phyloP scores from a whole-genome alignment of 2,113 vertebrate species.

The Phylloscopus whistleri region DNA sequence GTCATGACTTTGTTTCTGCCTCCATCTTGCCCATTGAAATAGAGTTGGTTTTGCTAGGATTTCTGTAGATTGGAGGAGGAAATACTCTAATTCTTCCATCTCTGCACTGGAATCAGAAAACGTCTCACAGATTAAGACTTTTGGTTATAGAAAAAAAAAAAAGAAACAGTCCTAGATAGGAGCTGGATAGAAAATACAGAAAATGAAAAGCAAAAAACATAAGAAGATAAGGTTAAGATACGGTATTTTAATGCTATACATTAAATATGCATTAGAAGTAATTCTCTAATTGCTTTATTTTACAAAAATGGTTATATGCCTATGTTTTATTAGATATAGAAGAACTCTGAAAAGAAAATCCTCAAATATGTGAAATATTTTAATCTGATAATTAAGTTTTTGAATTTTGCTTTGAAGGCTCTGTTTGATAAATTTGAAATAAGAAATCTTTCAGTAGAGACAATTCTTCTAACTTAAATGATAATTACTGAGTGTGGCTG shows the following conservation, averaged over 20 bases:
- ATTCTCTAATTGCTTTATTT: not conserved
- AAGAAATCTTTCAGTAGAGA: constrained; percentile 40
- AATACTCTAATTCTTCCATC: not conserved
- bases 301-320: not conserved
- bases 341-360: not conserved
- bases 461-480: constrained; percentile 7
- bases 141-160: not conserved
- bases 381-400: constrained; percentile 57
- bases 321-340: not conserved
- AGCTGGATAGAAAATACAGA: not conserved
- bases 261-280: not conserved
- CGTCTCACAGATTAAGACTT: not conserved
- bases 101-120: not conserved
- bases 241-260: not conserved
- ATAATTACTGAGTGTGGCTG: constrained; percentile 43
- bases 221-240: not conserved
- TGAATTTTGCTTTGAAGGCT: constrained; percentile 43
- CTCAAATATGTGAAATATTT: constrained; percentile 55
- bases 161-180: not conserved
- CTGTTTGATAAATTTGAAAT: constrained; percentile 48
- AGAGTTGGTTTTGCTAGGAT: not conserved
- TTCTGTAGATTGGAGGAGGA: not conserved
- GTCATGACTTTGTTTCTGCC: not conserved
- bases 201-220: not conserved
- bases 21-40: not conserved